Base-by-base conservation (phyloP, 2,888 invertebrate genomes). In the Eupithecia subfuscata region DNA sequence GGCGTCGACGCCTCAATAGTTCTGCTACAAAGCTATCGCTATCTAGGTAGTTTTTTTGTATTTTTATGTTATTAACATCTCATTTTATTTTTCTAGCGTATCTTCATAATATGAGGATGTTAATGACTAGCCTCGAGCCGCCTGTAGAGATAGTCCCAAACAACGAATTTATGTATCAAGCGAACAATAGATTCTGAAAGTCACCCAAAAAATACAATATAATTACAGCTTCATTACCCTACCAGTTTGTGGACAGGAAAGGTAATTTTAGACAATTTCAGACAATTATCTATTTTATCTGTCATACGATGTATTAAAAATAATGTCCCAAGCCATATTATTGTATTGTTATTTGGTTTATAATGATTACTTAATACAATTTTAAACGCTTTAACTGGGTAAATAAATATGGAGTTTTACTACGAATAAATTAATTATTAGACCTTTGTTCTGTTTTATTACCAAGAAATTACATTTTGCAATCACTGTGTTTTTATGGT, bases 161-260 rank as follows among this genome's bases (percentile, higher is more conserved):
- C 63, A 18, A 37, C 25, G 8, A 7, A 30, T 18, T 7, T 40
- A 40, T 67, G 40, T 67, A 40, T n/a, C 7, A 34, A 67, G n/a
- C 22, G 25, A 68, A 68, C 43, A 68, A 68, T 43, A 12, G 37
- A 43, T n/a, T 40, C 25, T 25, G 16, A 68, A 14, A 25, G 68
- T 68, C 68, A 68, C 18, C 43, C 68, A 68, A 68, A 68, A 37
- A 67, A 65, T 64, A 65, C 30, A 65, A 63, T 40, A 40, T 37
- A n/a, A 40, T 40, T 40, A 67, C 65, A 18, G 37, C 40, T 67
- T 12, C 11, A 67, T 67, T 67, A 67, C 37, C 11, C n/a, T 40
- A 40, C 30, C 40, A 40, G 40, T 40, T 18, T 40, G 37, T 67
- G 37, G 12, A 37, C 65, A 34, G 25, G 11, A 30, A 65, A 65